Evolutionary conservation across 2,888 invertebrate species (phyloP).

Genomic region (Ypsolopha scabrella): DNA sequence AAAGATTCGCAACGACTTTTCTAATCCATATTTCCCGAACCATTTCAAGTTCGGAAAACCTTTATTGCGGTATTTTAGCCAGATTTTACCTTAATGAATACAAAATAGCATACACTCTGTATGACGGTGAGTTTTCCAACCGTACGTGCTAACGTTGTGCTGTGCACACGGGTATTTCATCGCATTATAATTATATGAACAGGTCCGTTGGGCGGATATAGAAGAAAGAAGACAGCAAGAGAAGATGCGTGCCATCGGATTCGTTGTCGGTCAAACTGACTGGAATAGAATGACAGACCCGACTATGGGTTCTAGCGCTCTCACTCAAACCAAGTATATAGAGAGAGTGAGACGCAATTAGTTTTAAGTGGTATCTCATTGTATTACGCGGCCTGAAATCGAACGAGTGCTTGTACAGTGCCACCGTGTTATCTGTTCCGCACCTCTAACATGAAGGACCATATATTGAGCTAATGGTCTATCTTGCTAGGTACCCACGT

Average conservation of each 20-base stretch:
- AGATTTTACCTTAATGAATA: neutral
- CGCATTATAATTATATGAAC: constrained; percentile 49
- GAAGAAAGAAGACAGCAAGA: constrained; percentile 93
- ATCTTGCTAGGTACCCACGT: too few relatives aligned
- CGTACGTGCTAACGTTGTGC: neutral
- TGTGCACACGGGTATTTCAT: constrained; percentile 33
- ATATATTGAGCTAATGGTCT: too few relatives aligned
- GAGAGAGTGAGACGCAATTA: constrained; percentile 62
- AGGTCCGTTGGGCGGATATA: constrained; percentile 99
- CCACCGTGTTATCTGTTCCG: too few relatives aligned
- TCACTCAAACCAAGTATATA: constrained; percentile 95
- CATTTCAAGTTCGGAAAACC: too few relatives aligned
- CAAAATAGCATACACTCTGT: neutral
- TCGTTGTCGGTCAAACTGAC: constrained; percentile 96
- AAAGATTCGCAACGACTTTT: neutral
- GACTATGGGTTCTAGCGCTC: constrained; percentile 86
- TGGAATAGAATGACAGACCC: constrained; percentile 97
- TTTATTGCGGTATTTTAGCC: too few relatives aligned
- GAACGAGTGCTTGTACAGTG: too few relatives aligned
- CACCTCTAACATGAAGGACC: too few relatives aligned
- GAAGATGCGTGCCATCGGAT: constrained; percentile 94
- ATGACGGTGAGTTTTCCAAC: constrained; percentile 21
- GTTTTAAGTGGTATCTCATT: neutral
- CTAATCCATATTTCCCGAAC: too few relatives aligned
- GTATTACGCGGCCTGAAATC: too few relatives aligned